Conservation (phyloP, 2,888 invertebrate species). For the Yponomeuta malinellus region DNA sequence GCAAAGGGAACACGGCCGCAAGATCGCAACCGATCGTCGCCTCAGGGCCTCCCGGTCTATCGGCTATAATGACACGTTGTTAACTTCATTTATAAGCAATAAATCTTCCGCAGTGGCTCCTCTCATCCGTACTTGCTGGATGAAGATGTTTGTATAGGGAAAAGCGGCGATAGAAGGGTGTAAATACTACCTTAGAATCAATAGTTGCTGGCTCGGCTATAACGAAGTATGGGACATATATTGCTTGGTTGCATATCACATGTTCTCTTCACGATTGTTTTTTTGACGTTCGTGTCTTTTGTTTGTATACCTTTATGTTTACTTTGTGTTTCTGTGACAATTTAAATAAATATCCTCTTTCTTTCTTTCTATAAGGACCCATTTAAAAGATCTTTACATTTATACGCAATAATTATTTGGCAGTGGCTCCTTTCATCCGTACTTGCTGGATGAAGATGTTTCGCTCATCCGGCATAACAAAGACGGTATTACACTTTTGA, state of each 20-base stretch:
- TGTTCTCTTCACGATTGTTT: no score
- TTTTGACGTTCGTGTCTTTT: no score
- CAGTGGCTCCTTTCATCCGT: not conserved
- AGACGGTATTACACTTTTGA: no score
- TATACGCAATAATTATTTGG: conserved; percentile 27
- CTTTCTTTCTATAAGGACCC: no score
- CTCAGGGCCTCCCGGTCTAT: conserved; percentile 16
- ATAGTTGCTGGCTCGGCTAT: no score
- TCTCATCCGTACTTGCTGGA: conserved; percentile 14
- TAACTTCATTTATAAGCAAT: conserved; percentile 30
- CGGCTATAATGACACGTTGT: conserved; percentile 13
- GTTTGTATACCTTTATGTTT: no score
- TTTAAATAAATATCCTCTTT: no score
- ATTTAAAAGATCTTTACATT: conserved; percentile 22
- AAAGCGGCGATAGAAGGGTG: conserved; percentile 16
- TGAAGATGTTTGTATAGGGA: conserved; percentile 15
- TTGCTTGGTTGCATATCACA: no score
- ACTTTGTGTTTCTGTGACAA: no score
- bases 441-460: conserved; percentile 17
- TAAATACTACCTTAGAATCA: no score
- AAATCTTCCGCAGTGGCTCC: conserved; percentile 18
- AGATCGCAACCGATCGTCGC: not conserved
- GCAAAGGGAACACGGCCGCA: not conserved
- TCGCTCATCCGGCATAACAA: not conserved
- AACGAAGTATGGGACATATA: no score